Conservation (phyloP, 2,888 invertebrate genomes). For the Bedellia somnulentella region DNA sequence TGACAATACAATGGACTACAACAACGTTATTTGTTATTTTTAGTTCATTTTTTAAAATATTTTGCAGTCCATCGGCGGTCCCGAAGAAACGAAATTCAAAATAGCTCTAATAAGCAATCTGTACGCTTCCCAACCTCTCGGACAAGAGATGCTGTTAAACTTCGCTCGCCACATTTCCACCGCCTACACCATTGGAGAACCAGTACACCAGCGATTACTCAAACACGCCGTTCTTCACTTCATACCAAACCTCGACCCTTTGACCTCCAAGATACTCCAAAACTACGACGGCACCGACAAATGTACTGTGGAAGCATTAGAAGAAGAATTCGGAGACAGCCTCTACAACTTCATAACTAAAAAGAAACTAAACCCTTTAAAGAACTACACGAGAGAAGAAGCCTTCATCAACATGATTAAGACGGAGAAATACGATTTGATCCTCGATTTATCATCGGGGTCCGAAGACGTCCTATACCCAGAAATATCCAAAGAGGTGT, state of each 20-base stretch:
- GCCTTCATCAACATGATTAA: slow-evolving; percentile 68
- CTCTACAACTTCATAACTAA: slow-evolving; percentile 50
- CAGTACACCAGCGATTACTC: slow-evolving; percentile 65
- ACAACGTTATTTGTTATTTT: too few species aligned
- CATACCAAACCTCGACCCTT: slow-evolving; percentile 63
- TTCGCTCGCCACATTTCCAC: slow-evolving; percentile 79
- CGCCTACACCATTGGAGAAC: slow-evolving; percentile 71
- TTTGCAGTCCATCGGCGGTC: slow-evolving; percentile 60
- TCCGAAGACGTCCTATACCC: slow-evolving; percentile 63
- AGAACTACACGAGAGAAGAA: slow-evolving; percentile 51
- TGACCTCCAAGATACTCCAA: slow-evolving; percentile 28
- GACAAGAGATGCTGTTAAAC: slow-evolving; percentile 81
- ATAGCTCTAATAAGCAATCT: slow-evolving; percentile 83
- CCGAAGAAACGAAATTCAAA: slow-evolving; percentile 81
- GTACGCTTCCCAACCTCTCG: slow-evolving; percentile 78
- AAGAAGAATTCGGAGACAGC: slow-evolving; percentile 69
- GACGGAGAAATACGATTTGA: slow-evolving; percentile 68
- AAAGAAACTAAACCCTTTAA: slow-evolving; percentile 36
- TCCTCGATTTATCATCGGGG: slow-evolving; percentile 76
- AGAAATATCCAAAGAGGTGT: slow-evolving; percentile 34
- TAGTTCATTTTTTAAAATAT: too few species aligned
- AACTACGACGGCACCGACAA: slow-evolving; percentile 27
- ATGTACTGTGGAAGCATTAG: slow-evolving; percentile 28
- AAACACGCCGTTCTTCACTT: slow-evolving; percentile 77
- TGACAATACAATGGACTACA: too few species aligned